These are phyloP conservation scores for Sweltsa coloradensis DNA, from an alignment of 1,140 invertebrate genomes.

Conservation along the genomic window DNA sequence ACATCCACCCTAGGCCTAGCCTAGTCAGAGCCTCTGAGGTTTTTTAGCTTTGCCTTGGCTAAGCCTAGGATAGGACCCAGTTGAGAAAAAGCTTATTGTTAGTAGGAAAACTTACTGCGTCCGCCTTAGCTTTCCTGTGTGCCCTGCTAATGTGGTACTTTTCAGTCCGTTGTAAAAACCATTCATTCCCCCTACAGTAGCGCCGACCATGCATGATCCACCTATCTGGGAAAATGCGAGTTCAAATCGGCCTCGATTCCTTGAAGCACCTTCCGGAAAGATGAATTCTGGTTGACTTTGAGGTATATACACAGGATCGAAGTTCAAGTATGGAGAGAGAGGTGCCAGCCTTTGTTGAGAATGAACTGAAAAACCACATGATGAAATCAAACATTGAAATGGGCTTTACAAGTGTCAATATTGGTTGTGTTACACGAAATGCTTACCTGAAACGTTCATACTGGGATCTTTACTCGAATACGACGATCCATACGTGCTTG, in stretches of 20 bases:
- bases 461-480: conserved; percentile 10
- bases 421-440: background rate
- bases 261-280: conserved; percentile 75
- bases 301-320: conserved; percentile 73
- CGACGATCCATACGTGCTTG: background rate
- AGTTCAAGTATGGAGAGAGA: conserved; percentile 84
- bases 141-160: conserved; percentile 68
- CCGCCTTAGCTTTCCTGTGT: conserved; percentile 75
- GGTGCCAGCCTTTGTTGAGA: conserved; percentile 31
- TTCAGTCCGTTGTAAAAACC: conserved; percentile 79
- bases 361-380: conserved; percentile 22
- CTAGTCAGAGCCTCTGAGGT: too few relatives aligned
- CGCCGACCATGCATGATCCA: conserved; percentile 71
- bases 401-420: background rate
- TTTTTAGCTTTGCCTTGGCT: too few relatives aligned
- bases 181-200: conserved; percentile 64
- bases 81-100: too few relatives aligned
- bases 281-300: conserved; percentile 82
- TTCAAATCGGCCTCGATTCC: conserved; percentile 72
- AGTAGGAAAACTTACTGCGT: conserved; percentile 72
- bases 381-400: background rate
- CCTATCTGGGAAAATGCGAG: conserved; percentile 90
- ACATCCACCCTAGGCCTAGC: too few relatives aligned
- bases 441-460: conserved; percentile 12
- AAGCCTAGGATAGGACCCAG: too few relatives aligned